Conservation (phyloP, 1,140 invertebrate species). For the Platyscapa corneri region DNA sequence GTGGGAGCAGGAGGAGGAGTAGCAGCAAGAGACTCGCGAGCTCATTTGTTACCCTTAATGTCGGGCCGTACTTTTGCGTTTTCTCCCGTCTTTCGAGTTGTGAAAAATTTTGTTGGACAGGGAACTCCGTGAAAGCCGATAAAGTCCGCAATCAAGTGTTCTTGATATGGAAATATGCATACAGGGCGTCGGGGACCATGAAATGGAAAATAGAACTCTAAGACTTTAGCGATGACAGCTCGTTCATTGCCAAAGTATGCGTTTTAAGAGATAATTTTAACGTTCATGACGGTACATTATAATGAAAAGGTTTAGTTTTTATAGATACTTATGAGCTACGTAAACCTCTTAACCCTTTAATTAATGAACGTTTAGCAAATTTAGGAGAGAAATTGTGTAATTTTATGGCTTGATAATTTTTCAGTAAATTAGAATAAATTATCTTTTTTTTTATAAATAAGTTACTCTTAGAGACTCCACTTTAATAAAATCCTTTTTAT, state of each 20-base stretch:
- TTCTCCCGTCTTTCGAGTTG: conserved; percentile 25
- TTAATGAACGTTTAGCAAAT: not conserved
- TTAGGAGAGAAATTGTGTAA: not conserved
- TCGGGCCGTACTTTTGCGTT: conserved; percentile 49
- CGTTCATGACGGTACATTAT: not conserved
- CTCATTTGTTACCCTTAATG: conserved; percentile 73
- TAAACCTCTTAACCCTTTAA: not conserved
- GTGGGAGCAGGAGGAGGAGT: conserved; percentile 59
- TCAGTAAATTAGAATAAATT: not conserved
- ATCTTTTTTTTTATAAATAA: not conserved
- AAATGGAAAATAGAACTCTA: not conserved
- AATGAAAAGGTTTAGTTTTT: not conserved
- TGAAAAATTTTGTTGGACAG: conserved; percentile 36
- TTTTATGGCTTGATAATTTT: not conserved
- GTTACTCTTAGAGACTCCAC: too few species aligned
- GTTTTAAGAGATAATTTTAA: not conserved
- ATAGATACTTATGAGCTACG: not conserved
- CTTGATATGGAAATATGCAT: conserved; percentile 48
- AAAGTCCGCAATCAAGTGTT: conserved; percentile 51
- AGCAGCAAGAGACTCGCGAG: conserved; percentile 52
- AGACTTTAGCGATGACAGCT: conserved; percentile 12
- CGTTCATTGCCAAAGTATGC: not conserved
- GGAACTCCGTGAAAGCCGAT: conserved; percentile 39
- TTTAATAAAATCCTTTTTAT: too few species aligned
- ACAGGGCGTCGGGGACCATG: not conserved